Conservation (phyloP, 2,888 invertebrate genomes). For the Brenthis daphne region DNA sequence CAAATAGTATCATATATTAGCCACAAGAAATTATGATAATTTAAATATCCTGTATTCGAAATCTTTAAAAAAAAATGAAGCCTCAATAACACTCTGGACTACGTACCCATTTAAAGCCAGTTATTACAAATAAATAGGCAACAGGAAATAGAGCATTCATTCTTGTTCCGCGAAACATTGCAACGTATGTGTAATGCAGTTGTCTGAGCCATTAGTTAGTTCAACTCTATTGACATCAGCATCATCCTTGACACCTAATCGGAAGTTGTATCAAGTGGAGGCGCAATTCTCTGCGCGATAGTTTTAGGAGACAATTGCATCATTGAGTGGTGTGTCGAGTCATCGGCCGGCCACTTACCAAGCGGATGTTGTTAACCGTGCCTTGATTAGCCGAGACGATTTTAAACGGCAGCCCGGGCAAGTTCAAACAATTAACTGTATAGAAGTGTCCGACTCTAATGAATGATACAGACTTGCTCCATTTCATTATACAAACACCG, state of each 20-base stretch:
- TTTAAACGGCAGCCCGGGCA: conserved; percentile 75
- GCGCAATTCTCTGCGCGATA: conserved; percentile 59
- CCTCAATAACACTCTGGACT: not conserved
- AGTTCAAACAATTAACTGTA: conserved; percentile 82
- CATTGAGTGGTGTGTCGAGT: conserved; percentile 68
- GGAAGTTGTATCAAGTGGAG: conserved; percentile 69
- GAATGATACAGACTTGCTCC: conserved; percentile 77
- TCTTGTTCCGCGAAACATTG: conserved; percentile 4
- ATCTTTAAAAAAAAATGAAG: too few species aligned
- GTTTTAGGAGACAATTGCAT: conserved; percentile 71
- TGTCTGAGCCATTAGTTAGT: conserved; percentile 26
- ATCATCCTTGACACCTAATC: conserved; percentile 73
- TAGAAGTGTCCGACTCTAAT: conserved; percentile 81
- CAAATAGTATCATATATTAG: too few species aligned
- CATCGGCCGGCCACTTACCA: conserved; percentile 74
- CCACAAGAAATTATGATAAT: too few species aligned
- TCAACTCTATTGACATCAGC: conserved; percentile 59
- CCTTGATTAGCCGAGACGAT: conserved; percentile 79
- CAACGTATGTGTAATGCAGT: conserved; percentile 21
- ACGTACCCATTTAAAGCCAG: not conserved
- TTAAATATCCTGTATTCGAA: too few species aligned
- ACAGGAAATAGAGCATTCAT: conserved; percentile 17
- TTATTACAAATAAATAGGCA: not conserved
- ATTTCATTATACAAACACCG: conserved; percentile 79
- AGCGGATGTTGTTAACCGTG: conserved; percentile 79